phyloP scores from a whole-genome alignment of 2,113 vertebrate species.

The Brachypteracias leptosomus region DNA sequence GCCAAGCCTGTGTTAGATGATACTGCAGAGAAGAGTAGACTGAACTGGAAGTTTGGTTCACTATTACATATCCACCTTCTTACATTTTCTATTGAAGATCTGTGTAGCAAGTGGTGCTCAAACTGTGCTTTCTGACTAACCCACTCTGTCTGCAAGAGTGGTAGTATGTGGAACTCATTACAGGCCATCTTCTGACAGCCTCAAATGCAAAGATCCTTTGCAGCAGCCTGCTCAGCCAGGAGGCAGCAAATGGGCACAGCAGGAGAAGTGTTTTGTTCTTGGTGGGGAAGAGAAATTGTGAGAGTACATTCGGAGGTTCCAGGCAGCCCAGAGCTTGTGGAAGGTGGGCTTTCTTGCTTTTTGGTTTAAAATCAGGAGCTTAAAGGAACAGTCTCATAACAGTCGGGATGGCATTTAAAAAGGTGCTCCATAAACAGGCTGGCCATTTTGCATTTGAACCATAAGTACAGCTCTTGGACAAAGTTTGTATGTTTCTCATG shows the following conservation, averaged over 20 bases:
- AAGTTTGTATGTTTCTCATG: neutral
- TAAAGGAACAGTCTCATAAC: neutral
- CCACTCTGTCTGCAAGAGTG: neutral
- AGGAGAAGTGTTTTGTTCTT: slow-evolving; percentile 48
- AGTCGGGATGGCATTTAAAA: neutral
- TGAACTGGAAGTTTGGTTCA: slow-evolving; percentile 19
- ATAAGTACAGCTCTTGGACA: neutral
- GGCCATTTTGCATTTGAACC: neutral
- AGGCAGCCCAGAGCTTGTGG: neutral
- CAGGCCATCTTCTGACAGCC: neutral
- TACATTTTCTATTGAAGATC: slow-evolving; percentile 16
- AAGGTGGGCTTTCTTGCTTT: neutral
- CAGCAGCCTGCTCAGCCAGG: slow-evolving; percentile 8
- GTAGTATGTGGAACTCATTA: neutral
- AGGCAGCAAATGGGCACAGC: slow-evolving; percentile 56
- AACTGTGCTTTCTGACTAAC: slow-evolving; percentile 41
- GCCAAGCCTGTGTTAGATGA: neutral
- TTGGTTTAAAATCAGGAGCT: neutral
- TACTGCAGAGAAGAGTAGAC: neutral
- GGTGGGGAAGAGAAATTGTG: slow-evolving; percentile 11
- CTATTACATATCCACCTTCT: neutral
- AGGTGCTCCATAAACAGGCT: neutral
- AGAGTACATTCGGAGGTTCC: neutral
- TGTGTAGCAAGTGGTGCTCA: slow-evolving; percentile 15
- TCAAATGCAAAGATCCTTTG: slow-evolving; percentile 22